Percentiles rank a stretch among this genome's conserved stretches.
Evolutionary conservation across 2,888 invertebrate species (phyloP).

Genomic region (Apotomis betuletana): DNA sequence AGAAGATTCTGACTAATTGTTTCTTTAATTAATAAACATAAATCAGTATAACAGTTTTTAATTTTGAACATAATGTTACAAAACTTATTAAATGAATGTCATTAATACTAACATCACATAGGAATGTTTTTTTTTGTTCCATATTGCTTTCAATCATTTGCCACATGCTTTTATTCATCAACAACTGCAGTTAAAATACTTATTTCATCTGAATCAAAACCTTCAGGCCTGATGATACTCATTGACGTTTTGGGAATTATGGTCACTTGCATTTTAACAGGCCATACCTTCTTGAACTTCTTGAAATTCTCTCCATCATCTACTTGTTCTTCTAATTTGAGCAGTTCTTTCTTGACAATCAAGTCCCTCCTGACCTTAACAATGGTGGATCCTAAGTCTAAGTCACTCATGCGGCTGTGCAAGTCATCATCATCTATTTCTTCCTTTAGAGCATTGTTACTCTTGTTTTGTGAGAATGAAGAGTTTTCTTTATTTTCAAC

Average conservation of each 20-base stretch:
- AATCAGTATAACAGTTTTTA: conserved; percentile 28
- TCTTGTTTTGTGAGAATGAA: neutral
- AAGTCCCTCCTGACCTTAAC: conserved; percentile 65
- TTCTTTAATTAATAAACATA: conserved; percentile 34
- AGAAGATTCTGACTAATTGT: conserved; percentile 41
- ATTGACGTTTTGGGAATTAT: conserved; percentile 58
- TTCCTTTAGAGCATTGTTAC: conserved; percentile 5
- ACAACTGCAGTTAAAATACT: conserved; percentile 26
- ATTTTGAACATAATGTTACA: conserved; percentile 16
- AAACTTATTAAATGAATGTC: neutral
- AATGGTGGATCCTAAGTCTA: conserved; percentile 69
- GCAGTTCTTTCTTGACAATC: conserved; percentile 69
- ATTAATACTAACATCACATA: neutral
- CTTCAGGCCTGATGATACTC: conserved; percentile 45
- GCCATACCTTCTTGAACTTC: conserved; percentile 79
- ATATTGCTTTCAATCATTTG: conserved; percentile 2
- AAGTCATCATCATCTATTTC: conserved; percentile 55
- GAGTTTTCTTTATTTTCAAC: conserved; percentile 1
- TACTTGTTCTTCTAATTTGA: conserved; percentile 52
- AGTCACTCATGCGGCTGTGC: conserved; percentile 64
- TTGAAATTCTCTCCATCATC: conserved; percentile 68
- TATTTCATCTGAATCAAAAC: conserved; percentile 24
- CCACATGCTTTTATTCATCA: conserved; percentile 10
- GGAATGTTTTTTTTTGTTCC: neutral
- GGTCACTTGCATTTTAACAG: conserved; percentile 67